Conservation (phyloP, 2,113 vertebrate genomes). For the Trematocara macrostoma region DNA sequence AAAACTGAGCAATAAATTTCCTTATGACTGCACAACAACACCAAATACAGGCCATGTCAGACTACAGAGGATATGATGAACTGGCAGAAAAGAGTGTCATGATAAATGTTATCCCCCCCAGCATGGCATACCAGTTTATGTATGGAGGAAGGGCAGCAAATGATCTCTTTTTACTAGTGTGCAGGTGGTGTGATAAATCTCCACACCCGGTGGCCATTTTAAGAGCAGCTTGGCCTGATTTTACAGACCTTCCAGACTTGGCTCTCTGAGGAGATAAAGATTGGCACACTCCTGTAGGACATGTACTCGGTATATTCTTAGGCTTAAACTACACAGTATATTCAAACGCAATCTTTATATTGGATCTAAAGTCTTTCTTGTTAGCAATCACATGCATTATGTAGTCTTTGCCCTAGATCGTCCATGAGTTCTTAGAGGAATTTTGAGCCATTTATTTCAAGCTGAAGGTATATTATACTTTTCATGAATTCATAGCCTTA, state of each 20-base stretch:
- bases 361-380: neutral
- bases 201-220: constrained; percentile 48
- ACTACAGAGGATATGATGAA: neutral
- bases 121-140: constrained; percentile 51
- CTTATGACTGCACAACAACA: neutral
- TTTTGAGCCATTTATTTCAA: neutral
- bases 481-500: neutral
- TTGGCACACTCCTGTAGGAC: neutral
- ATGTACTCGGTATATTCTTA: neutral
- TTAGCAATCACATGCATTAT: neutral
- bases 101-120: constrained; percentile 29
- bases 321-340: neutral
- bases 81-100: constrained; percentile 15
- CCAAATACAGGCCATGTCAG: neutral
- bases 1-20: neutral
- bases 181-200: constrained; percentile 68
- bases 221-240: constrained; percentile 65
- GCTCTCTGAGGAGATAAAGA: neutral
- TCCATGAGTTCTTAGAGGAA: neutral
- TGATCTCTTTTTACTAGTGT: constrained; percentile 57
- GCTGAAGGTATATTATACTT: neutral
- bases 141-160: constrained; percentile 39
- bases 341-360: neutral
- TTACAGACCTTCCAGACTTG: constrained; percentile 24
- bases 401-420: neutral